Conservation (phyloP, 23 tunicate species). For the Styela plicata region DNA sequence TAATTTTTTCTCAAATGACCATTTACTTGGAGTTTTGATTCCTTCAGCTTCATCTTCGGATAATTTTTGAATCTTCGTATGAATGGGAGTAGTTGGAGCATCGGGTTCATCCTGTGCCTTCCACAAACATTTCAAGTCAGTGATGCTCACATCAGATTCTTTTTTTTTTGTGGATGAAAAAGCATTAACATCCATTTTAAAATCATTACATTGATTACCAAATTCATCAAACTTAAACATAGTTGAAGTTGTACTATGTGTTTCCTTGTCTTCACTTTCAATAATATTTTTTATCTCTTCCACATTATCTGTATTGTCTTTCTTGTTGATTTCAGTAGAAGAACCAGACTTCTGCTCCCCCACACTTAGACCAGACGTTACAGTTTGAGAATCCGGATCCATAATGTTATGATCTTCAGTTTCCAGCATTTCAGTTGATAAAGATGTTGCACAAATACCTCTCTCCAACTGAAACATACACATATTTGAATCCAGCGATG, state of each 20-base stretch:
- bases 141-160: not conserved
- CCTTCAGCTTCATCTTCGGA: not conserved
- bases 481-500: not conserved
- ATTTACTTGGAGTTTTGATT: conserved; percentile 59
- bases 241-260: no score
- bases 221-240: no score
- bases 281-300: no score
- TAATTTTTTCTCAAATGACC: conserved; percentile 65
- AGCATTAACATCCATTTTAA: not conserved
- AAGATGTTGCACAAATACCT: not conserved
- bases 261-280: no score
- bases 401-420: no score
- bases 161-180: not conserved
- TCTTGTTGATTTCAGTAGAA: no score
- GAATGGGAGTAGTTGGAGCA: not conserved
- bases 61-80: not conserved
- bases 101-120: no score
- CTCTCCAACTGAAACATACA: not conserved
- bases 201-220: no score
- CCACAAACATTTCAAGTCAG: not conserved
- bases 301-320: no score
- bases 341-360: no score
- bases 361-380: no score
- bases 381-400: no score
- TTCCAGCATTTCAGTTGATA: not conserved